Percentiles rank a stretch among this genome's conserved stretches.
These are phyloP conservation scores for Acrocephalus scirpaceus DNA, from an alignment of 2,797 vertebrate species.

Conservation along the genomic window DNA sequence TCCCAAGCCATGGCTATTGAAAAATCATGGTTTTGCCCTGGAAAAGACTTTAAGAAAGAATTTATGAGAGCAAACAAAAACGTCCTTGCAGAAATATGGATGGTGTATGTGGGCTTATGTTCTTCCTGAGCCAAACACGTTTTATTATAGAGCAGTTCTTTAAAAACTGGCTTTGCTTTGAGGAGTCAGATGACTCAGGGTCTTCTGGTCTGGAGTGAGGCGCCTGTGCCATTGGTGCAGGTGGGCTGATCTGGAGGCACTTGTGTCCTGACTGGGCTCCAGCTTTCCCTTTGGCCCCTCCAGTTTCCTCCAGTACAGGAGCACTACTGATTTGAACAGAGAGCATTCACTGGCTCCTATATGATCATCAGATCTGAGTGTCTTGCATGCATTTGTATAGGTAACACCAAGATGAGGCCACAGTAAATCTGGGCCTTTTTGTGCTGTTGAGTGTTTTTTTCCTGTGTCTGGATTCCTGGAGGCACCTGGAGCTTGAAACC, in stretches of 20 bases:
- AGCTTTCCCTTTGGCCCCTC: neutral
- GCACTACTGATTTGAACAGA: neutral
- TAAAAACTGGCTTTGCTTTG: neutral
- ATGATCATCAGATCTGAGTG: neutral
- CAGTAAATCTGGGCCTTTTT: neutral
- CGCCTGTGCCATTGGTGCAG: neutral
- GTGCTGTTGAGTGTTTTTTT: fast-evolving
- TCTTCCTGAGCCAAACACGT: neutral
- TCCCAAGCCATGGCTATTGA: neutral
- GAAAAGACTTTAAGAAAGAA: neutral
- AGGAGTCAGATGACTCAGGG: neutral
- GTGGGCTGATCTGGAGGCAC: neutral
- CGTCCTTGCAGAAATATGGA: neutral
- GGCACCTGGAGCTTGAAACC: neutral
- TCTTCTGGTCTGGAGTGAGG: neutral
- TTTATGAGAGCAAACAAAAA: neutral
- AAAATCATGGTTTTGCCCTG: neutral
- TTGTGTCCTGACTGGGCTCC: neutral
- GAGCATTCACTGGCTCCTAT: neutral
- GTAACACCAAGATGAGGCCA: no score
- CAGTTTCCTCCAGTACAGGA: neutral
- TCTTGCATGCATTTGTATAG: neutral
- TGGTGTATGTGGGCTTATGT: fast-evolving
- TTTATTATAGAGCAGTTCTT: neutral
- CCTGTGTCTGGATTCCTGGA: neutral